A percentile compares a stretch with the other conserved stretches of the same genome.
phyloP scores from a whole-genome alignment of 92 coral and sea anemone genomes.

The Zoanthus solanderi region DNA sequence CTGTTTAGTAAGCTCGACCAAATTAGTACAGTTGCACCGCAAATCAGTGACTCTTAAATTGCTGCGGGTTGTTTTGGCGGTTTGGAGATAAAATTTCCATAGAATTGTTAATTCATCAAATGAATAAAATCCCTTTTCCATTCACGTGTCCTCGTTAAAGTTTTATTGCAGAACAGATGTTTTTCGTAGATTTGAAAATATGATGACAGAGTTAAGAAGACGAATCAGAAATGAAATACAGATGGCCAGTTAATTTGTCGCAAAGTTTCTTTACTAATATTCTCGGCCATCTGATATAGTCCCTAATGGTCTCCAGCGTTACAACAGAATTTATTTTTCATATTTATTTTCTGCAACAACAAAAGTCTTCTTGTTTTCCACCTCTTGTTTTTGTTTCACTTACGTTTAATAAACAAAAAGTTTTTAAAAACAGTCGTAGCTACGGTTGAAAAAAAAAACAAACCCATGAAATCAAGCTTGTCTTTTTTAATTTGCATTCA shows the following conservation, averaged over 20 bases:
- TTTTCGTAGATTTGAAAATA: conserved; percentile 1
- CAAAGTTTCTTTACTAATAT: background rate
- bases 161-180: conserved; percentile 29
- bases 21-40: background rate
- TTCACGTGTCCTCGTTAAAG: conserved; percentile 14
- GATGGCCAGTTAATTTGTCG: conserved; percentile 22
- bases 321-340: background rate
- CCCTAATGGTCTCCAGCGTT: background rate
- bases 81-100: conserved; percentile 23
- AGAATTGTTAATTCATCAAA: background rate
- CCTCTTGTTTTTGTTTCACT: too few species aligned
- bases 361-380: too few species aligned
- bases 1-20: background rate
- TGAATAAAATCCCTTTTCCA: background rate
- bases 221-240: background rate
- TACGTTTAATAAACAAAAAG: too few species aligned
- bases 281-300: background rate
- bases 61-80: background rate
- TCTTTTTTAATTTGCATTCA: too few species aligned
- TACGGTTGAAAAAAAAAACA: too few species aligned
- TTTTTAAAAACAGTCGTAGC: too few species aligned
- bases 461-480: too few species aligned
- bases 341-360: too few species aligned
- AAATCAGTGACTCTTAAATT: background rate
- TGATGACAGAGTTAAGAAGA: background rate